Conservation (phyloP, 1,140 invertebrate genomes). For the Brachystomella parvula region DNA sequence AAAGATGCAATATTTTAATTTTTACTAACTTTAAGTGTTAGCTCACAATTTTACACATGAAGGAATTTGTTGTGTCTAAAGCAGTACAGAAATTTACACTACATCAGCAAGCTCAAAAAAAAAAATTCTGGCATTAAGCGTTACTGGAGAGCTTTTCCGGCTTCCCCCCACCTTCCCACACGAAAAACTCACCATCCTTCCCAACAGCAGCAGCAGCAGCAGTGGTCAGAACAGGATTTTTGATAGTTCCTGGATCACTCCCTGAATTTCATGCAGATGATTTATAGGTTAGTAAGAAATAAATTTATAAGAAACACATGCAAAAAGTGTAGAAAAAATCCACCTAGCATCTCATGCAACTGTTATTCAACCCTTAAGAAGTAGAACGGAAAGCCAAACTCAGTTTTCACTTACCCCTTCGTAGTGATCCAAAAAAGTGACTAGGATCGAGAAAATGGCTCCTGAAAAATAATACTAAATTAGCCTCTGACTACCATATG, state of each 20-base stretch:
- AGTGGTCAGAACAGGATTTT: slow-evolving; percentile 19
- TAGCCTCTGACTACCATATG: neutral
- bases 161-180: neutral
- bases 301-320: slow-evolving; percentile 12
- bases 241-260: slow-evolving; percentile 22
- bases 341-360: slow-evolving; percentile 12
- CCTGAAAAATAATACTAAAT: neutral
- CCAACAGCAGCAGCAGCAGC: too few relatives aligned
- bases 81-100: neutral
- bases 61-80: neutral
- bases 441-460: neutral
- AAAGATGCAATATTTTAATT: neutral
- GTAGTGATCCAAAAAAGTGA: slow-evolving; percentile 1
- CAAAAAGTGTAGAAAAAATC: neutral
- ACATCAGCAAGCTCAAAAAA: too few relatives aligned
- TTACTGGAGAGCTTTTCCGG: too few relatives aligned
- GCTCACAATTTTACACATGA: too few relatives aligned
- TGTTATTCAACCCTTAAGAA: neutral
- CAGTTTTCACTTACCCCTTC: slow-evolving; percentile 3
- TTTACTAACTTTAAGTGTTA: neutral
- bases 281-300: neutral
- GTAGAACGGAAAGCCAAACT: slow-evolving; percentile 11
- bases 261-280: slow-evolving; percentile 24
- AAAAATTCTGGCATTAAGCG: too few relatives aligned
- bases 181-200: slow-evolving; percentile 24